These are phyloP conservation scores for Aurelia sp. DNA, from an alignment of 30 jellyfish, hydroid and myxozoan species.

Conservation along the genomic window DNA sequence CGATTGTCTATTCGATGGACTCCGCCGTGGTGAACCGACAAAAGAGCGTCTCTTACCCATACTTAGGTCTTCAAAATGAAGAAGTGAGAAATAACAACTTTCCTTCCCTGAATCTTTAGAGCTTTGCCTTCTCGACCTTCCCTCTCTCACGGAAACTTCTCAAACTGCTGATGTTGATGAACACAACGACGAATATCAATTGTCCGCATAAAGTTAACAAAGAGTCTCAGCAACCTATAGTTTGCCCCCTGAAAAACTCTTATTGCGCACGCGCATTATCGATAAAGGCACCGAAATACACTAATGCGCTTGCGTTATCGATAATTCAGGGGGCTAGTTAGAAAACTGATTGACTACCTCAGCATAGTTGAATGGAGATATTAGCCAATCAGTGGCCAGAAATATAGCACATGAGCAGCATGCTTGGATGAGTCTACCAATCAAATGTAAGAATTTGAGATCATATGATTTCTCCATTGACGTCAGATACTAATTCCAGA, in stretches of 20 bases:
- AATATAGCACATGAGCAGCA: not conserved
- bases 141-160: not conserved
- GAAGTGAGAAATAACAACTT: not conserved
- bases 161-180: not conserved
- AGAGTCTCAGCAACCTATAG: too few species aligned
- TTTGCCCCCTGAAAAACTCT: too few species aligned
- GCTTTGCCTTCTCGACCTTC: not conserved
- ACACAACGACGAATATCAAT: too few species aligned
- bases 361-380: not conserved
- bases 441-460: not conserved
- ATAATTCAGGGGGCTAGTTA: not conserved
- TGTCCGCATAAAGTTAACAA: too few species aligned
- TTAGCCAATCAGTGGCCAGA: constrained; percentile 24
- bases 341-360: not conserved
- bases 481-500: not conserved
- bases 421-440: constrained; percentile 13
- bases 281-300: too few species aligned
- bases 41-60: constrained; percentile 51
- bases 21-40: constrained; percentile 44
- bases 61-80: not conserved
- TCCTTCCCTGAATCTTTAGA: not conserved
- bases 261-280: too few species aligned
- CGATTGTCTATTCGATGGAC: constrained; percentile 56
- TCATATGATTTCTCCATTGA: constrained; percentile 13
- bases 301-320: too few species aligned